phyloP scores from a whole-genome alignment of 2,888 invertebrate species.

The Drosophila mercatorum region DNA sequence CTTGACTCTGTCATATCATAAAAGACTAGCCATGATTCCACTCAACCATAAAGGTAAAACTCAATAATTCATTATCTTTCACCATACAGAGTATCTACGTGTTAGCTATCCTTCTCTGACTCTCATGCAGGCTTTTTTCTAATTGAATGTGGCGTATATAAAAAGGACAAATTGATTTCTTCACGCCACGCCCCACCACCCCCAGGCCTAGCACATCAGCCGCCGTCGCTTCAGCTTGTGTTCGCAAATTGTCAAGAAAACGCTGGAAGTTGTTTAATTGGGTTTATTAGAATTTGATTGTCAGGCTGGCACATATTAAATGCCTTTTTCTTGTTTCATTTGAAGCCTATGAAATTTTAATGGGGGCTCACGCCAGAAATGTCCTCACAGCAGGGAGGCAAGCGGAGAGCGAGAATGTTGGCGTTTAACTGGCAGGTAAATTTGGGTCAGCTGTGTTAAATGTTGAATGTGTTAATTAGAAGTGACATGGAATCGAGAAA shows the following conservation, averaged over 20 bases:
- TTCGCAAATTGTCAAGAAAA: slow-evolving; percentile 28
- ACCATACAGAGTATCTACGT: not conserved
- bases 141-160: not conserved
- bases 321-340: slow-evolving; percentile 66
- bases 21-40: no score
- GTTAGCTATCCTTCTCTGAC: not conserved
- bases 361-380: slow-evolving; percentile 44
- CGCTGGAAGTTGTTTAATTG: slow-evolving; percentile 57
- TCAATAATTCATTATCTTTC: no score
- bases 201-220: not conserved
- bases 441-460: slow-evolving; percentile 40
- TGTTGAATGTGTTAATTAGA: slow-evolving; percentile 47
- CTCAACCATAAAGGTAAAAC: not conserved
- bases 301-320: slow-evolving; percentile 53
- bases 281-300: slow-evolving; percentile 65
- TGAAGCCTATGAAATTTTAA: slow-evolving; percentile 62
- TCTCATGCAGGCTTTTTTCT: not conserved
- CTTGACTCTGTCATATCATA: not conserved
- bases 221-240: not conserved
- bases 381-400: not conserved
- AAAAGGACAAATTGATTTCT: slow-evolving; percentile 29
- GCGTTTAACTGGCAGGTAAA: slow-evolving; percentile 15
- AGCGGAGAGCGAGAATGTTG: no score
- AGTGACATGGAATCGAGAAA: slow-evolving; percentile 48
- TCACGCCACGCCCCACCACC: not conserved